Percentiles rank a stretch among this genome's conserved stretches.
phyloP scores from a whole-genome alignment of 2,797 vertebrate genomes.

The Heterohyrax brucei region DNA sequence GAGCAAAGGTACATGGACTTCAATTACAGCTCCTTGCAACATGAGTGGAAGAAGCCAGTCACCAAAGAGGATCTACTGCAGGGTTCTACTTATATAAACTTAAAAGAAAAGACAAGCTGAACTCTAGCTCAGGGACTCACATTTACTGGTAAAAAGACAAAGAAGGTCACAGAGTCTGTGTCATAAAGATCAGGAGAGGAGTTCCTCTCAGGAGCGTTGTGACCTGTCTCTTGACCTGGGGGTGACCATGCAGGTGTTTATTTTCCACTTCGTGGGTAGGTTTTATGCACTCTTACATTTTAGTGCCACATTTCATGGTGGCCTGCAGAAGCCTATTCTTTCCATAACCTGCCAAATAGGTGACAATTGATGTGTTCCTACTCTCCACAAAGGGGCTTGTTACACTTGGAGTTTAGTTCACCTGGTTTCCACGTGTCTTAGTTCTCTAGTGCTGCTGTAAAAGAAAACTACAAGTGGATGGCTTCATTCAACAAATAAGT shows the following conservation, averaged over 20 bases:
- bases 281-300: background rate
- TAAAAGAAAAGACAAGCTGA: too few species aligned
- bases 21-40: accelerated
- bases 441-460: too few species aligned
- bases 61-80: too few species aligned
- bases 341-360: background rate
- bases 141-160: background rate
- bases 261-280: background rate
- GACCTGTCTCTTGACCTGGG: background rate
- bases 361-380: accelerated
- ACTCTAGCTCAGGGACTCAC: background rate
- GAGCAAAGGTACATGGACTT: background rate
- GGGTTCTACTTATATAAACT: background rate
- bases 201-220: background rate
- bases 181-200: background rate
- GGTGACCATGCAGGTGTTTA: background rate
- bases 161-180: background rate
- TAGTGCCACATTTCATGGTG: background rate
- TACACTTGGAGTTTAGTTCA: background rate
- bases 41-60: background rate
- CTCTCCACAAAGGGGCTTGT: background rate
- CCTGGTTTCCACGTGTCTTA: background rate
- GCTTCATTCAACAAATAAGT: too few species aligned
- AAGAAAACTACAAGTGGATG: too few species aligned
- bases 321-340: background rate